Evolutionary conservation across 2,888 invertebrate species (phyloP), one percentile per base, ranked within the genome.

Genomic region (Apotomis capreana): DNA sequence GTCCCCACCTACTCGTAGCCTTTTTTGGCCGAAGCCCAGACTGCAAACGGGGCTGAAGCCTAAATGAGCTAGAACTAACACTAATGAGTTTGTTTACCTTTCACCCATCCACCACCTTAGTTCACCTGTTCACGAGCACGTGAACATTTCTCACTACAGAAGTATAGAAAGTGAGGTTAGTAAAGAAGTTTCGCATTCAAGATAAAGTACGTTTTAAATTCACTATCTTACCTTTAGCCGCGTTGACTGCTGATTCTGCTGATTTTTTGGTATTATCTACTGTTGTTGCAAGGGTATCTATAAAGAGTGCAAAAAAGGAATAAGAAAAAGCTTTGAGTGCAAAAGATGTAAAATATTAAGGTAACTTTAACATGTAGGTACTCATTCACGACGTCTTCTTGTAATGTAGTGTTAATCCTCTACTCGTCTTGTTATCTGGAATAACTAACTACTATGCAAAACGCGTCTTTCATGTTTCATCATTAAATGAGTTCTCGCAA

Each of bases 261-360:
- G 91, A 88, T 75, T 90, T 93, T 83, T 90, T 93, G 73, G 93
- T 89, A 76, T 88, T 91, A 78, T 92, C 92, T 75, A 84, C 87
- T 69, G 91, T 89, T 15, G 89, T 87, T 51, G 90, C 85, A 74
- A 92, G 70, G 75, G 91, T 90, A 81, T 92, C 92, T 92, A 91
- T 52, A 77, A 77, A 76, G 74, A 76, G 67, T 60, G 77, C 78
- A 74, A 72, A 49, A 73, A 75, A 44, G 74, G 65, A 69, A 67
- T 62, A 46, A 74, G 55, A 46, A 64, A 68, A 62, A 68, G 55
- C 61, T 55, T 52, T 8, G 8, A 44, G 55, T 62, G 55, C 61
- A 54, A 69, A 12, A 3, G 1, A 57, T 44, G 59, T 36, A 57
- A 58, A 9, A 12, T 62, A 58, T 4, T n/a, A 46, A 55, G 3